A percentile compares a stretch with the other conserved stretches of the same genome.
phyloP scores from a whole-genome alignment of 2,113 vertebrate genomes.

The Megaleporinus macrocephalus region DNA sequence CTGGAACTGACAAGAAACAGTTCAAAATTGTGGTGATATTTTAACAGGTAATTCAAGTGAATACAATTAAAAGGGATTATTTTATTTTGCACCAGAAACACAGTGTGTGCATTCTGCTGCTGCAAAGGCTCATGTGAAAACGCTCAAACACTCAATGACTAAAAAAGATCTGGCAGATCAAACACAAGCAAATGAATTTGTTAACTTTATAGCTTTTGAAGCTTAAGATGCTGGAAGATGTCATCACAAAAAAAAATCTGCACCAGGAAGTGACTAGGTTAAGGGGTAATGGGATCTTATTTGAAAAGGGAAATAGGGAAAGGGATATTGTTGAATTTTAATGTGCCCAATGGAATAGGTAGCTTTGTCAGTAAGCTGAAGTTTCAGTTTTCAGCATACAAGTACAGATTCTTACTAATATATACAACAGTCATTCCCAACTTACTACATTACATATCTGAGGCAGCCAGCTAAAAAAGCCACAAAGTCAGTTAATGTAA shows the following conservation, averaged over 20 bases:
- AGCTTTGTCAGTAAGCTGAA: too few relatives aligned
- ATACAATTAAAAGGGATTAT: neutral
- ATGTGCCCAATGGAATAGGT: too few relatives aligned
- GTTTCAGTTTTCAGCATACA: too few relatives aligned
- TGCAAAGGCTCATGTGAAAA: neutral
- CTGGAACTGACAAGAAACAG: neutral
- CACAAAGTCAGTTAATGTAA: too few relatives aligned
- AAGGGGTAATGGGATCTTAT: too few relatives aligned
- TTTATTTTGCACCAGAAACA: neutral
- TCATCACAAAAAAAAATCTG: too few relatives aligned
- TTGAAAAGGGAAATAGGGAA: neutral
- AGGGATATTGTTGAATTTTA: too few relatives aligned
- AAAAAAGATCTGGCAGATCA: neutral
- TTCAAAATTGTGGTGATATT: neutral
- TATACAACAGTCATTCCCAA: too few relatives aligned
- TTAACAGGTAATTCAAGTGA: neutral
- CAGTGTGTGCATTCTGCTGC: neutral
- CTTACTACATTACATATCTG: too few relatives aligned
- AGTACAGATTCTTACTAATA: too few relatives aligned
- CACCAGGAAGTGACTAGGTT: too few relatives aligned
- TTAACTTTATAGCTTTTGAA: neutral
- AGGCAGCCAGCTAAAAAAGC: too few relatives aligned
- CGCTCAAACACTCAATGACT: neutral
- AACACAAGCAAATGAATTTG: neutral
- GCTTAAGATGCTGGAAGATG: neutral